Percentiles rank a stretch among this genome's conserved stretches.
Evolutionary conservation across 2,797 vertebrate genomes (phyloP).

Genomic region (Galaxias olidus): DNA sequence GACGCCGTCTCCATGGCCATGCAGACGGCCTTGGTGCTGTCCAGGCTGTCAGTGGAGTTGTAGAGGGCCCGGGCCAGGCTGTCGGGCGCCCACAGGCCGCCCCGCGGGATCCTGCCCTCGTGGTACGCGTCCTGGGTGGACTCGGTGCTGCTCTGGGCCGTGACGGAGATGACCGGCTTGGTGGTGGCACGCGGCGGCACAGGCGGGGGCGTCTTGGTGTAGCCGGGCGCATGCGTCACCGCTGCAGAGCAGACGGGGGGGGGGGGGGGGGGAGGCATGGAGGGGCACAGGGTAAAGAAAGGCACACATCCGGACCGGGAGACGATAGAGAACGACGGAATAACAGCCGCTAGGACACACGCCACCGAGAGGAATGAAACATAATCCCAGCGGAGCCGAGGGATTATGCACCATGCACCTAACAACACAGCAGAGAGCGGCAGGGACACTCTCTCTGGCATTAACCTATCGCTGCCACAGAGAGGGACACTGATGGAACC

Average conservation of each 20-base stretch:
- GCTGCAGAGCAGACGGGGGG: constrained; percentile 76
- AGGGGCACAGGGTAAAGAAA: not conserved
- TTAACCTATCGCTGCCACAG: not conserved
- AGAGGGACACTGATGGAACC: constrained; percentile 39
- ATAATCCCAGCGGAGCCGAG: constrained; percentile 41
- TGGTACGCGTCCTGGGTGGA: constrained; percentile 97
- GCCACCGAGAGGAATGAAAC: constrained; percentile 14
- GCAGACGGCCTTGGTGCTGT: constrained; percentile 94
- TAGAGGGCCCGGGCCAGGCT: constrained; percentile 80
- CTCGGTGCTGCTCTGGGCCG: constrained; percentile 98
- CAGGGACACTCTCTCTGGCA: constrained; percentile 10
- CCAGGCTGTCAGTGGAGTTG: constrained; percentile 96
- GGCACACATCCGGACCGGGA: not conserved
- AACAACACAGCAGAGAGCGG: constrained; percentile 23
- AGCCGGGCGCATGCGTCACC: constrained; percentile 86
- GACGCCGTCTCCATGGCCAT: constrained; percentile 92
- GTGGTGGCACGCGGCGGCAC: constrained; percentile 95
- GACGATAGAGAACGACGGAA: not conserved
- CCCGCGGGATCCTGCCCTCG: constrained; percentile 81
- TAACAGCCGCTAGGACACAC: constrained; percentile 50
- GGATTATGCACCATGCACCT: constrained; percentile 21
- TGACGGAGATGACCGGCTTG: constrained; percentile 97
- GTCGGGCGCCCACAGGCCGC: constrained; percentile 85
- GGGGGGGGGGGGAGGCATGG: constrained; percentile 17
- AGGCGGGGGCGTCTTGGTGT: constrained; percentile 92